Percentiles rank a stretch among this genome's conserved stretches.
These are phyloP conservation scores for Andrena flavipes DNA, from an alignment of 2,888 invertebrate genomes.

Conservation along the genomic window DNA sequence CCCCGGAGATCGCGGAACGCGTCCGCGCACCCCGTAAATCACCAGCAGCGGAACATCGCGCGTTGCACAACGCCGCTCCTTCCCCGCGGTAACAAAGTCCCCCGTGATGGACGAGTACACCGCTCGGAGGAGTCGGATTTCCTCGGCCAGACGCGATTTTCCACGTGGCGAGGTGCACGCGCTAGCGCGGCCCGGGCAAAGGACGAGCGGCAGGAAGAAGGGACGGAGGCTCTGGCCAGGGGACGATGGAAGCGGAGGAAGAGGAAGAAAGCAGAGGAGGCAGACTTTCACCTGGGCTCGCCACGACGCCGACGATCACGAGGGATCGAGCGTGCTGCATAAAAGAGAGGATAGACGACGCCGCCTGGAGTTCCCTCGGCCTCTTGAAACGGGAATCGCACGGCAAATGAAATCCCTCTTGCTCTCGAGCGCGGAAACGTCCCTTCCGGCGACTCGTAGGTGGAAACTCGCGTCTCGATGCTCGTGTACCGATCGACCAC, in stretches of 20 bases:
- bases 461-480: conserved; percentile 71
- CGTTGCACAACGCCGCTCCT: conserved; percentile 9
- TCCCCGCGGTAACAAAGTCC: conserved; percentile 44
- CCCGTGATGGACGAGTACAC: conserved; percentile 55
- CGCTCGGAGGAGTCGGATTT: conserved; percentile 40
- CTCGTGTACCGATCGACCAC: conserved; percentile 54
- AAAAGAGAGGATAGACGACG: conserved; percentile 58
- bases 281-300: conserved; percentile 68
- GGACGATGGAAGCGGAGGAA: background rate
- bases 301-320: conserved; percentile 71
- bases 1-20: conserved; percentile 27
- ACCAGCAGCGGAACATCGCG: conserved; percentile 26
- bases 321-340: conserved; percentile 63
- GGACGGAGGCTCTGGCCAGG: background rate
- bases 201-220: background rate
- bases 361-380: conserved; percentile 45
- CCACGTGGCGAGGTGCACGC: conserved; percentile 39
- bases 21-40: conserved; percentile 51
- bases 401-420: conserved; percentile 74
- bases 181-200: background rate
- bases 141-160: conserved; percentile 54
- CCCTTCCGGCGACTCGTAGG: conserved; percentile 75
- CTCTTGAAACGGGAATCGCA: conserved; percentile 71
- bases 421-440: conserved; percentile 70
- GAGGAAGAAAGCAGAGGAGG: conserved; percentile 41